Evolutionary conservation across 2,797 vertebrate species (phyloP).

Genomic region (Lacerta bilineata): DNA sequence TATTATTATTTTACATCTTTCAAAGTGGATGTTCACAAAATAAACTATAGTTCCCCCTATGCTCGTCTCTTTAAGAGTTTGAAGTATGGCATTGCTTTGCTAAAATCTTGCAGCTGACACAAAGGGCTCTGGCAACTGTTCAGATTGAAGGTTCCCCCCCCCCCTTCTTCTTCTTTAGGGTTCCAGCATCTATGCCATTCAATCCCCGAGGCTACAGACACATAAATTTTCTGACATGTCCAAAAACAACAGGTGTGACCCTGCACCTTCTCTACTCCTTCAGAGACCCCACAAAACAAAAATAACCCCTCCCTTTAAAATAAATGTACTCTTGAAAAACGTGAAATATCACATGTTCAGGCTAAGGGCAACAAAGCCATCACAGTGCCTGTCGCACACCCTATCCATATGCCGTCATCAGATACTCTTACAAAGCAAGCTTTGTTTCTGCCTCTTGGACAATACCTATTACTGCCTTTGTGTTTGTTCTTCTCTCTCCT

Average conservation of each 20-base stretch:
- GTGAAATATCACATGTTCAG: slow-evolving; percentile 26
- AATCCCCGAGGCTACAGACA: slow-evolving; percentile 57
- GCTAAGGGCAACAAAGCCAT: slow-evolving; percentile 7
- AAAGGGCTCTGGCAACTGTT: slow-evolving; percentile 73
- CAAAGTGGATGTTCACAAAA: neutral
- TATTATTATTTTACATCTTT: neutral
- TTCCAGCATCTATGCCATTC: slow-evolving; percentile 50
- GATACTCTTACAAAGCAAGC: slow-evolving; percentile 17
- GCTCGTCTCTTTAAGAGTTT: slow-evolving; percentile 29
- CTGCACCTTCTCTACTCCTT: slow-evolving; percentile 34
- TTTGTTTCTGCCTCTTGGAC: neutral
- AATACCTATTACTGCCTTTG: neutral
- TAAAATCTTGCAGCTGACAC: slow-evolving; percentile 67
- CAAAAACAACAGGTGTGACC: slow-evolving; percentile 76
- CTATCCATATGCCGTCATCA: neutral
- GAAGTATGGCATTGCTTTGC: slow-evolving; percentile 56
- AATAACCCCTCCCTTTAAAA: slow-evolving; percentile 25
- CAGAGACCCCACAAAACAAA: slow-evolving; percentile 40
- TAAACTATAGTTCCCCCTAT: neutral
- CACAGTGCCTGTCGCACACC: neutral
- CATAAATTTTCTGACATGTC: slow-evolving; percentile 63
- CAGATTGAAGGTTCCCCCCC: slow-evolving; percentile 72
- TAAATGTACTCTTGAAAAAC: slow-evolving; percentile 14
- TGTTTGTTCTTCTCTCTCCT: slow-evolving; percentile 18
- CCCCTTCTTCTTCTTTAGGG: slow-evolving; percentile 36